phyloP scores from a whole-genome alignment of 2,888 invertebrate species.

The Polydesmus complanatus region DNA sequence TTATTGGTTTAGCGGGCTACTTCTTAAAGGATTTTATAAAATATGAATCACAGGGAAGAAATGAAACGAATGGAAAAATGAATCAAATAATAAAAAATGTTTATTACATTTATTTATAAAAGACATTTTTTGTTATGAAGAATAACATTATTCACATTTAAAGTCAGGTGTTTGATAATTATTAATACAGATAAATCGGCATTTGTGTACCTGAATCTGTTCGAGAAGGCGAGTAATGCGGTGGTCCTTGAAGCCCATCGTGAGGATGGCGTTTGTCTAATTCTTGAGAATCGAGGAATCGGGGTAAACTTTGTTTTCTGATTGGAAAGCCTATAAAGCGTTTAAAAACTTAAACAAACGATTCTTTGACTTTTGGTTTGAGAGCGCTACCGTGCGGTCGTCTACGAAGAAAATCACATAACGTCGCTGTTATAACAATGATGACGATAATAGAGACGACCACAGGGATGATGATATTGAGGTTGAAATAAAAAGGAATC shows the following conservation, averaged over 20 bases:
- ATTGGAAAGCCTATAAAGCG: neutral
- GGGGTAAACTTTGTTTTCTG: neutral
- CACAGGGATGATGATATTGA: constrained; percentile 18
- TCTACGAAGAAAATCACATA: constrained; percentile 15
- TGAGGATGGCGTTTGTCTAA: neutral
- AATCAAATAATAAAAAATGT: too few relatives aligned
- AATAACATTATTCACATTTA: too few relatives aligned
- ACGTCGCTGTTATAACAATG: constrained; percentile 13
- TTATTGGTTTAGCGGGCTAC: too few relatives aligned
- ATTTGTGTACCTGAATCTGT: neutral
- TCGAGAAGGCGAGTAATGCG: neutral
- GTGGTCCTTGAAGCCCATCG: neutral
- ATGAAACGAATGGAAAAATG: too few relatives aligned
- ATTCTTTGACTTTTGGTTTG: too few relatives aligned
- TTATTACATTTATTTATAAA: too few relatives aligned
- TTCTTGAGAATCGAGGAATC: neutral
- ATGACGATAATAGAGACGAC: constrained; percentile 15
- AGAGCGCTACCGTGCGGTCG: constrained; percentile 6
- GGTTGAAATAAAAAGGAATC: constrained; percentile 18
- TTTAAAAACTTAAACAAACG: neutral
- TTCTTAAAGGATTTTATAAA: too few relatives aligned
- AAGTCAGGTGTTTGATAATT: too few relatives aligned
- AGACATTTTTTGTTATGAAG: too few relatives aligned
- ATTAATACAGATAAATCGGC: too few relatives aligned
- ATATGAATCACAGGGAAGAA: too few relatives aligned